Conservation (phyloP, 2,888 invertebrate genomes). For the Acanthosepion lycidas region DNA sequence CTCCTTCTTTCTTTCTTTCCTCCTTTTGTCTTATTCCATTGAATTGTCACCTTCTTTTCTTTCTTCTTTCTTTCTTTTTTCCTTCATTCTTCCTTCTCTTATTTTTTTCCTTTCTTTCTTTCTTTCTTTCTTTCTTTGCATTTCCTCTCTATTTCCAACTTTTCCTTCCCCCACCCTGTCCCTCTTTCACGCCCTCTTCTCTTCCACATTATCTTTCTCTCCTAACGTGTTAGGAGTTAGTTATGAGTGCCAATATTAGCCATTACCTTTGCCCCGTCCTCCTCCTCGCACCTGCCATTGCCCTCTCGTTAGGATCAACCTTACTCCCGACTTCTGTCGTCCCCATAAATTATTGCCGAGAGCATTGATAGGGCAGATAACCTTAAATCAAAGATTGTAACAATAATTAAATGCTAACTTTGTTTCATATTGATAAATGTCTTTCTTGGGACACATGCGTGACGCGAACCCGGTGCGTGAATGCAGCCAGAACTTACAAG, state of each 20-base stretch:
- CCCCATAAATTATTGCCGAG: not conserved
- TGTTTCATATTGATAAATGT: constrained; percentile 33
- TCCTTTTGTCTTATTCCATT: not conserved
- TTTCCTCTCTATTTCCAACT: not conserved
- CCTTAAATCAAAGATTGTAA: not conserved
- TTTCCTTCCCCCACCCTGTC: too few species aligned
- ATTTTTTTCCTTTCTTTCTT: not conserved
- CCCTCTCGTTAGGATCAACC: not conserved
- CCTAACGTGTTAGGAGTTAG: not conserved
- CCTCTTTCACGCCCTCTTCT: not conserved
- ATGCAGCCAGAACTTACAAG: not conserved
- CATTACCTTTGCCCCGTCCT: not conserved
- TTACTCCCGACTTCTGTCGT: not conserved
- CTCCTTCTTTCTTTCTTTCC: too few species aligned
- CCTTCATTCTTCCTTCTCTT: not conserved
- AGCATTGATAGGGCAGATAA: not conserved
- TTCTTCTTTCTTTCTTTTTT: not conserved
- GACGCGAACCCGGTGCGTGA: not conserved
- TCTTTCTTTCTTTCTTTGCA: not conserved
- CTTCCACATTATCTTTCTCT: not conserved
- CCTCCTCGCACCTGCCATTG: not conserved
- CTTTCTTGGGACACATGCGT: not conserved
- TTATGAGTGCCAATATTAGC: constrained; percentile 20
- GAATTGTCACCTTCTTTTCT: not conserved
- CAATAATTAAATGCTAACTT: constrained; percentile 1